phyloP scores from a whole-genome alignment of 2,888 invertebrate species.

The Neria commutata region DNA sequence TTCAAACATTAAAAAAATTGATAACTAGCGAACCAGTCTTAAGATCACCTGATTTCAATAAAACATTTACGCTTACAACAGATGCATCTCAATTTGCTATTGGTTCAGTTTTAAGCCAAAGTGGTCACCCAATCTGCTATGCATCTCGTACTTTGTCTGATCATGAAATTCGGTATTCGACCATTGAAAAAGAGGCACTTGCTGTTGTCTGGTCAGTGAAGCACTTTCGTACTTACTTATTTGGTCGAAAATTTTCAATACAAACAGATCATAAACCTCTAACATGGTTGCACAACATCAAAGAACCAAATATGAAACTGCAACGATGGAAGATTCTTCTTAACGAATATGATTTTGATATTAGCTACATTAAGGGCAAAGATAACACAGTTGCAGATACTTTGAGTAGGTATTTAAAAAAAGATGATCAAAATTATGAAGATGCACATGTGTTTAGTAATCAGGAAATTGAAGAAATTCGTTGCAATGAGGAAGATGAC shows the following conservation, averaged over 20 bases:
- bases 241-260: too few relatives aligned
- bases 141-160: constrained; percentile 45
- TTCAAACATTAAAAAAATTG: constrained; percentile 11
- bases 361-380: constrained; percentile 37
- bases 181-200: constrained; percentile 53
- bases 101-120: too few relatives aligned
- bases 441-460: too few relatives aligned
- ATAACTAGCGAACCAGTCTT: neutral
- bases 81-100: too few relatives aligned
- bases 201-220: constrained; percentile 48
- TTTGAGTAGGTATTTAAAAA: constrained; percentile 37
- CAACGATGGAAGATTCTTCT: constrained; percentile 44
- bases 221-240: constrained; percentile 51
- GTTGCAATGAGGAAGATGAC: neutral
- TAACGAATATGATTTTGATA: constrained; percentile 44
- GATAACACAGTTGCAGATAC: constrained; percentile 25
- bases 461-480: too few relatives aligned
- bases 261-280: too few relatives aligned
- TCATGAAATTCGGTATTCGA: too few relatives aligned
- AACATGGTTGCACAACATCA: too few relatives aligned
- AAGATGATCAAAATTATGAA: too few relatives aligned
- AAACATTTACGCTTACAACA: neutral
- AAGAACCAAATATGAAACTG: too few relatives aligned
- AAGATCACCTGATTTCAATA: constrained; percentile 2
- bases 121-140: constrained; percentile 38